Percentiles rank a stretch among this genome's conserved stretches.
These are phyloP conservation scores for Philereme transversata DNA, from an alignment of 2,888 invertebrate species.

Conservation along the genomic window DNA sequence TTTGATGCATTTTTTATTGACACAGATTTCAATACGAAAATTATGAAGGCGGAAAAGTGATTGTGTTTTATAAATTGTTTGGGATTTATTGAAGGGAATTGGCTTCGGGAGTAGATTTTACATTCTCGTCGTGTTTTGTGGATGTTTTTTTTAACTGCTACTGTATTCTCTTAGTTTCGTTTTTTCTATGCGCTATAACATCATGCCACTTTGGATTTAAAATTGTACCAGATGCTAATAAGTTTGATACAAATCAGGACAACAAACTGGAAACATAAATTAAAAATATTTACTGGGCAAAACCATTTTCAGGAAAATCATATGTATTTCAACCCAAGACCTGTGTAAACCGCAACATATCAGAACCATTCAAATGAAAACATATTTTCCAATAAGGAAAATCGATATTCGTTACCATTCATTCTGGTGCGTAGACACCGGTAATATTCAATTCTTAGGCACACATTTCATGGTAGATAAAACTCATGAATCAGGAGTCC, in stretches of 20 bases:
- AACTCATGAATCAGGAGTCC: constrained; percentile 81
- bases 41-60: constrained; percentile 38
- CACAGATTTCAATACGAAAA: constrained; percentile 49
- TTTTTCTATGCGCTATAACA: too few species aligned
- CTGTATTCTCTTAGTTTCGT: too few species aligned
- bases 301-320: not conserved
- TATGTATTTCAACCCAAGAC: not conserved
- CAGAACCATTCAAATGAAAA: constrained; percentile 21
- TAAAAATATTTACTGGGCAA: not conserved
- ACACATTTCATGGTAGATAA: constrained; percentile 81
- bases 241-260: too few species aligned
- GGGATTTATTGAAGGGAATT: constrained; percentile 10
- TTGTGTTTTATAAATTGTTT: constrained; percentile 39
- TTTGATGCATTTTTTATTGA: constrained; percentile 60
- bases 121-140: not conserved
- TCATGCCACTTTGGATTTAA: too few species aligned
- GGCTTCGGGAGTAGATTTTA: not conserved
- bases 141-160: too few species aligned
- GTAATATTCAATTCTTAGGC: constrained; percentile 75
- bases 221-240: too few species aligned
- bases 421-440: constrained; percentile 60
- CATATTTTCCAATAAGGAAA: constrained; percentile 32
- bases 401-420: constrained; percentile 61
- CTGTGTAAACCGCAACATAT: constrained; percentile 15
- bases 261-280: not conserved